A percentile compares a stretch with the other conserved stretches of the same genome.
These are phyloP conservation scores for Coluber constrictor DNA, from an alignment of 2,797 vertebrate species.

Conservation along the genomic window DNA sequence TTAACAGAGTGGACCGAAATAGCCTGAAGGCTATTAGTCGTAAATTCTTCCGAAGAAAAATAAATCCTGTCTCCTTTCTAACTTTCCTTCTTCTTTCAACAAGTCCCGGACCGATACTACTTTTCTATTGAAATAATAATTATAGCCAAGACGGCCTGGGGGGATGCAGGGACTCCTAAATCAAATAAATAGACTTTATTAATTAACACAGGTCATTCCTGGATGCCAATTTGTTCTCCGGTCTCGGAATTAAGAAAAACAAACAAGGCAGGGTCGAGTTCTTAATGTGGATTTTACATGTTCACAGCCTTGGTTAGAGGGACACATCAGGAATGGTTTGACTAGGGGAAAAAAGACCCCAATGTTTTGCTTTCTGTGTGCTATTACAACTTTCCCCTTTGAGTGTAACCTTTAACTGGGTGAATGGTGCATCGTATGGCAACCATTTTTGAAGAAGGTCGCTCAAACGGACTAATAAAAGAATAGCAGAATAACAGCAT, in stretches of 20 bases:
- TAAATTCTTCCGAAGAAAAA: slow-evolving; percentile 79
- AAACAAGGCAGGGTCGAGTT: slow-evolving; percentile 68
- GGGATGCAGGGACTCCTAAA: slow-evolving; percentile 62
- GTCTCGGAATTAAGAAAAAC: slow-evolving; percentile 71
- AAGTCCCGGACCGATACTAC: slow-evolving; percentile 66
- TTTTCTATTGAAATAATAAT: slow-evolving; percentile 75
- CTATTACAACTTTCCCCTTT: background rate
- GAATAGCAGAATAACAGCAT: background rate
- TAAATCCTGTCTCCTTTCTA: slow-evolving; percentile 66
- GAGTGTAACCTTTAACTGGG: background rate
- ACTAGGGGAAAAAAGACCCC: accelerated
- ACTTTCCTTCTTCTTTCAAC: slow-evolving; percentile 53
- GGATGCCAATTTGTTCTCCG: slow-evolving; percentile 62
- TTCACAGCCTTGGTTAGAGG: slow-evolving; percentile 70
- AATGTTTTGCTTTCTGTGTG: background rate
- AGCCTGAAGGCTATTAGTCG: slow-evolving; percentile 73
- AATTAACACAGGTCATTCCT: slow-evolving; percentile 76
- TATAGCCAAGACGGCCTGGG: slow-evolving; percentile 64
- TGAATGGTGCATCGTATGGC: background rate
- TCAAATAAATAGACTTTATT: slow-evolving; percentile 81
- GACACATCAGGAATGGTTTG: background rate
- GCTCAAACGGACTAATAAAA: background rate
- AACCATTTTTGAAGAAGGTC: background rate
- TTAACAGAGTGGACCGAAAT: slow-evolving; percentile 71
- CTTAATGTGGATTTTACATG: slow-evolving; percentile 77